Base-by-base conservation (phyloP, 2,888 invertebrate genomes). In the Andricus curvator region DNA sequence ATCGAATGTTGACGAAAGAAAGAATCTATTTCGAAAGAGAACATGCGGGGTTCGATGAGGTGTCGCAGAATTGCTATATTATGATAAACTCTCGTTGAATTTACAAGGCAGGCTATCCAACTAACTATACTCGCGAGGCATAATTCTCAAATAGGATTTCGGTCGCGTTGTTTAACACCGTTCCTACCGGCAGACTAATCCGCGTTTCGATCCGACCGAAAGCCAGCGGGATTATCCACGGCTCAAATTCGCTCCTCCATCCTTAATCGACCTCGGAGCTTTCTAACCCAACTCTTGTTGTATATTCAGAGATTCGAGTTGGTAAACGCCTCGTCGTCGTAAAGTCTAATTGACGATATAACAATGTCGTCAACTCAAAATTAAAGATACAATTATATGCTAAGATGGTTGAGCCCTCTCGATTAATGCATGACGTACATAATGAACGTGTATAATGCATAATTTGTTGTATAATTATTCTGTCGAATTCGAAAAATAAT, bases 101-200 rank as follows among this genome's bases (percentile, higher is more conserved):
- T 60, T 60, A 60, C 74, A 74, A 74, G 37, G 37, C 37, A 37
- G 29, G 8, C n/a, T 51, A 74, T 74, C 67, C 44, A 74, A 74
- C 74, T 81, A 83, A 62, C 81, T 74, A 48, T 48, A 76, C 81
- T 81, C 62, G 79, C 79, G 77, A 77, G 83, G 76, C 76, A 80
- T 82, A 78, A 82, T 83, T 83, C 82, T 82, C 82, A 81, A 84
- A 84, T 83, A 86, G 86, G 84, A 84, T 86, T 86, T 84, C 82
- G 83, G 83, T 82, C 62, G 80, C 84, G 80, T 82, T 83, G 85
- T 84, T 84, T 79, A 84, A 85, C 84, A 84, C 78, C 81, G 78
- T 44, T 80, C 65, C 64, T 44, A 79, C 44, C 77, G 77, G 78
- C 78, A 65, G 15, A 68, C 78, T 80, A 83, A 83, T 83, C 81